Base-by-base conservation (phyloP, 2,888 invertebrate genomes). In the Drosophila ezoana region DNA sequence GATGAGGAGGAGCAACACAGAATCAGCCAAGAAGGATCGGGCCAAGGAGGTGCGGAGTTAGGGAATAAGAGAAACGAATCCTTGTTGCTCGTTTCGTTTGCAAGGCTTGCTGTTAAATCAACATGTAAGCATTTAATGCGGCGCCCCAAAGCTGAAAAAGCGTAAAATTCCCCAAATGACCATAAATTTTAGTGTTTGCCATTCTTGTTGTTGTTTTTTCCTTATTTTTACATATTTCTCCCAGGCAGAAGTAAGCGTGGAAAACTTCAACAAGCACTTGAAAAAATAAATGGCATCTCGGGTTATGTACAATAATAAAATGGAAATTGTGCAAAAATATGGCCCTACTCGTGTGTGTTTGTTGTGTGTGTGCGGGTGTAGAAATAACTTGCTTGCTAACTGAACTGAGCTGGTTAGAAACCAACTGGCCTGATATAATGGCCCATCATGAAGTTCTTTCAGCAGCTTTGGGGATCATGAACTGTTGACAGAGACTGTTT, bases 111-210 rank as follows among this genome's bases (percentile, higher is more conserved):
- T 87, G 87, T 84, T 83, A 83, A 83, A 87, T 85, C 86, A 85
- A 88, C 85, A 86, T 85, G 85, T 85, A 85, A 85, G 85, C 85
- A 85, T 85, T 83, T 85, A 85, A 88, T 85, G 75, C 86, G 74
- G 72, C 79, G 66, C 81, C 81, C 76, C 74, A 76, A 80, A 85
- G 88, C 86, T 74, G 85, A 76, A 87, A 85, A 87, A 86, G 83
- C 88, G 88, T 86, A 86, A 85, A 85, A 85, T 85, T 88, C 85
- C 90, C 90, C 89, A 89, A 89, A 88, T 89, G 90, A 89, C 85
- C 89, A 87, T 90, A 90, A 90, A 90, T 90, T 90, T 83, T 71
- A 76, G 70, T 79, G 87, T 77, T 81, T 86, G 69, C 20, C 69
- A 66, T 84, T 76, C 67, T 82, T 79, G 79, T 79, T 82, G 68